Conservation (phyloP, 2,888 invertebrate genomes). For the Romanomermis culicivorax region DNA sequence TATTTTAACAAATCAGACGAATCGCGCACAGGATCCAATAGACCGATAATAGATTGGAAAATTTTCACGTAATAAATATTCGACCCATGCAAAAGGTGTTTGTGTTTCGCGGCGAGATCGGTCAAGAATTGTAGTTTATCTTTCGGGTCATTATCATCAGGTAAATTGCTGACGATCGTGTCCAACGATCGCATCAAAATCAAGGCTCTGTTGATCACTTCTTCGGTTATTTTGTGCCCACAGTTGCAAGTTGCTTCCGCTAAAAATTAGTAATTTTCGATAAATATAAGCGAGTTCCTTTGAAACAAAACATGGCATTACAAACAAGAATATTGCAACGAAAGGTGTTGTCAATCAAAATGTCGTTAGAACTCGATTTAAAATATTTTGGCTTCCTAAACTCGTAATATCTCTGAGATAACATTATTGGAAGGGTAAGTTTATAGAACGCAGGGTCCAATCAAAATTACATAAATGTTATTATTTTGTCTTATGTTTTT, state of each 20-base stretch:
- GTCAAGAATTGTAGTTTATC: not conserved
- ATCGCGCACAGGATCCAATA: conserved; percentile 12
- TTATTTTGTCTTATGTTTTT: too few relatives aligned
- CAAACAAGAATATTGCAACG: too few relatives aligned
- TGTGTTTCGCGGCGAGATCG: not conserved
- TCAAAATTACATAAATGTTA: too few relatives aligned
- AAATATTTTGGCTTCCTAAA: too few relatives aligned
- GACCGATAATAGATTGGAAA: conserved; percentile 2
- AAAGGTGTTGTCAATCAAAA: too few relatives aligned
- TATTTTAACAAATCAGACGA: conserved; percentile 14
- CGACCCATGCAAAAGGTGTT: not conserved
- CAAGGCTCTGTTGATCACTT: conserved; percentile 15
- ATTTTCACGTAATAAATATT: conserved; percentile 7
- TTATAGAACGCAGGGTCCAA: too few relatives aligned
- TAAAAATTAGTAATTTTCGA: not conserved
- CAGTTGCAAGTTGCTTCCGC: too few relatives aligned
- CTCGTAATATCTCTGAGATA: too few relatives aligned
- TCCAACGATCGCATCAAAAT: conserved; percentile 18
- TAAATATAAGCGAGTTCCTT: not conserved
- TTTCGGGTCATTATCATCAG: conserved; percentile 12
- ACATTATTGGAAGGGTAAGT: too few relatives aligned
- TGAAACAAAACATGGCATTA: too few relatives aligned
- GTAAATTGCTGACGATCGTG: conserved; percentile 14
- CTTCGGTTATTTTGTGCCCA: not conserved
- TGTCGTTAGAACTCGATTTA: too few relatives aligned